A percentile compares a stretch with the other conserved stretches of the same genome.
Conservation (phyloP, 2,888 invertebrate genomes). For the Ferdinandea cuprea region DNA sequence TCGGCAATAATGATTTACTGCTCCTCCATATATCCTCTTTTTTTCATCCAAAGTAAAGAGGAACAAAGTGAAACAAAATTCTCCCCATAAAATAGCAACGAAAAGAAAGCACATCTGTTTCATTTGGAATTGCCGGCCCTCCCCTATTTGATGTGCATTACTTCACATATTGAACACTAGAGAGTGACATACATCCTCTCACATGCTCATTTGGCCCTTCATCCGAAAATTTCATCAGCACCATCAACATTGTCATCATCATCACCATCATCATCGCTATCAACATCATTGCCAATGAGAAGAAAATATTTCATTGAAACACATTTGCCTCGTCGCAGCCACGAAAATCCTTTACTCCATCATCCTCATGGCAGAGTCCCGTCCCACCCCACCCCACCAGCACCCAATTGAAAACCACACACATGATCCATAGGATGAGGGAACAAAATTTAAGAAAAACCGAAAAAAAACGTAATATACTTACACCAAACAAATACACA, state of each 20-base stretch:
- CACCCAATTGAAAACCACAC: neutral
- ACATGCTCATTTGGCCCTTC: conserved; percentile 50
- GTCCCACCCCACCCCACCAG: neutral
- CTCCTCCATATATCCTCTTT: too few relatives aligned
- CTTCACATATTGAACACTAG: conserved; percentile 21
- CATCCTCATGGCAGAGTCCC: neutral
- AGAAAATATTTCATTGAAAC: conserved; percentile 56
- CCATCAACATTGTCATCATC: conserved; percentile 35
- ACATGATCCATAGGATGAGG: neutral
- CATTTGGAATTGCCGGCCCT: conserved; percentile 20
- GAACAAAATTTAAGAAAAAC: neutral
- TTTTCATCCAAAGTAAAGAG: too few relatives aligned
- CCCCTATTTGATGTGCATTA: conserved; percentile 35
- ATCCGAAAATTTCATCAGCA: conserved; percentile 62
- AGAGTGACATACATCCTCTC: conserved; percentile 14
- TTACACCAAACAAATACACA: neutral
- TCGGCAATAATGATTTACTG: too few relatives aligned
- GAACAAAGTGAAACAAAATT: too few relatives aligned
- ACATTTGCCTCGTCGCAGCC: conserved; percentile 24
- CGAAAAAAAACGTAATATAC: conserved; percentile 9
- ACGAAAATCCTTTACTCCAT: conserved; percentile 9
- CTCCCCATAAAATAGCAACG: neutral
- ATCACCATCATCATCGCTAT: conserved; percentile 65
- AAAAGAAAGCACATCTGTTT: conserved; percentile 49
- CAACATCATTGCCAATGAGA: conserved; percentile 50